These are phyloP conservation scores for Ferrisia virgata DNA, from an alignment of 2,888 invertebrate species.

Conservation along the genomic window DNA sequence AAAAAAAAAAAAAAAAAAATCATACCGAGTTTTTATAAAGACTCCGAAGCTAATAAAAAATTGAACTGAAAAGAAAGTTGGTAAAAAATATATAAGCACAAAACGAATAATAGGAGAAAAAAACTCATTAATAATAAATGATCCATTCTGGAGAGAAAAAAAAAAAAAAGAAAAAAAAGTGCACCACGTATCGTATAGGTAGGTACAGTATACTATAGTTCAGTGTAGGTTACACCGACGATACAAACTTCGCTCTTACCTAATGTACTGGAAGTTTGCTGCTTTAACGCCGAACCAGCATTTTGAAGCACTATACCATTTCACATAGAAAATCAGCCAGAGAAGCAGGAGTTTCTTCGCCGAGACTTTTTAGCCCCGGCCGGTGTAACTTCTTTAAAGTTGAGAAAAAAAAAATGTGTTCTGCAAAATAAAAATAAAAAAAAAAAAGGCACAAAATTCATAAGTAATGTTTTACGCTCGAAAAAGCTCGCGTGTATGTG, in stretches of 20 bases:
- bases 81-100: background rate
- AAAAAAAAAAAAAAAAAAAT: background rate
- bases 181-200: conserved; percentile 11
- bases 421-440: background rate
- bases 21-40: background rate
- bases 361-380: conserved; percentile 23
- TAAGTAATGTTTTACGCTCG: conserved; percentile 37
- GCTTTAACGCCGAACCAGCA: conserved; percentile 42
- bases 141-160: conserved; percentile 34
- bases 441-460: conserved; percentile 8
- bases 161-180: background rate
- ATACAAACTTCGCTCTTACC: conserved; percentile 37
- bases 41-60: conserved; percentile 24
- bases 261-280: conserved; percentile 43
- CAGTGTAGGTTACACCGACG: background rate
- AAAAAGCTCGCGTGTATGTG: background rate
- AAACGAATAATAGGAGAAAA: conserved; percentile 11
- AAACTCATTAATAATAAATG: conserved; percentile 44
- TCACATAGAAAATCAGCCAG: background rate
- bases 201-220: too few species aligned
- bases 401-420: conserved; percentile 37
- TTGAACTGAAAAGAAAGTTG: conserved; percentile 22
- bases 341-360: conserved; percentile 5
- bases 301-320: conserved; percentile 37
- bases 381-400: background rate